Evolutionary conservation across 2,888 invertebrate species (phyloP).

Genomic region (Pheosia gnoma): DNA sequence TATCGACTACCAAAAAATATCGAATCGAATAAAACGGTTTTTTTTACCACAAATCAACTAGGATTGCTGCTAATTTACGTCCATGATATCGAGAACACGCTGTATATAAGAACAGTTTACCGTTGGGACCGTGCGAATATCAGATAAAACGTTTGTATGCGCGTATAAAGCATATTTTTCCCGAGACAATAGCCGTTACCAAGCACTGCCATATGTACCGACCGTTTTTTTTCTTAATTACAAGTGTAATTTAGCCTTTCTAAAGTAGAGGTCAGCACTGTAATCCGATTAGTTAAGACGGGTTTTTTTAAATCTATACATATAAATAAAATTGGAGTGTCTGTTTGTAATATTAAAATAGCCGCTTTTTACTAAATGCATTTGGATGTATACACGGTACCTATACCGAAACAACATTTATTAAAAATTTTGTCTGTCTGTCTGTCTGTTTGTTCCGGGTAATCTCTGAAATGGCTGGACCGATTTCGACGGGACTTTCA

Average conservation of each 20-base stretch:
- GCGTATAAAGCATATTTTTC: conserved; percentile 79
- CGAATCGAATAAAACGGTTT: too few relatives aligned
- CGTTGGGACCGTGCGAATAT: conserved; percentile 77
- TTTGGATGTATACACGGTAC: too few relatives aligned
- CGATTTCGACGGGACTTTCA: too few relatives aligned
- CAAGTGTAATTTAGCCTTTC: conserved; percentile 63
- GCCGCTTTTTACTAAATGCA: too few relatives aligned
- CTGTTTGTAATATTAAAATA: too few relatives aligned
- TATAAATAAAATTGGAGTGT: too few relatives aligned
- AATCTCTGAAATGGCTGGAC: too few relatives aligned
- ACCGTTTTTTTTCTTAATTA: conserved; percentile 66
- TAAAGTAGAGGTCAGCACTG: conserved; percentile 61
- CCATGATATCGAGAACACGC: conserved; percentile 45
- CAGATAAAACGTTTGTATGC: conserved; percentile 75
- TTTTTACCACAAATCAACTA: conserved; percentile 22
- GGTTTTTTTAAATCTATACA: too few relatives aligned
- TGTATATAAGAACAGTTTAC: conserved; percentile 70
- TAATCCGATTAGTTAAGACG: conserved; percentile 53
- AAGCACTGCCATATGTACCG: conserved; percentile 63
- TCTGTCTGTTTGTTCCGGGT: too few relatives aligned
- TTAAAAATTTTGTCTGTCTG: too few relatives aligned
- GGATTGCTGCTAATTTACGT: conserved; percentile 34
- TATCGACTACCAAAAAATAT: background rate
- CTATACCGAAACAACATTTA: too few relatives aligned
- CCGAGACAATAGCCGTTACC: conserved; percentile 62